A percentile compares a stretch with the other conserved stretches of the same genome.
These are phyloP conservation scores for Gorilla gorilla DNA, from an alignment of 2,113 vertebrate genomes.

Conservation along the genomic window DNA sequence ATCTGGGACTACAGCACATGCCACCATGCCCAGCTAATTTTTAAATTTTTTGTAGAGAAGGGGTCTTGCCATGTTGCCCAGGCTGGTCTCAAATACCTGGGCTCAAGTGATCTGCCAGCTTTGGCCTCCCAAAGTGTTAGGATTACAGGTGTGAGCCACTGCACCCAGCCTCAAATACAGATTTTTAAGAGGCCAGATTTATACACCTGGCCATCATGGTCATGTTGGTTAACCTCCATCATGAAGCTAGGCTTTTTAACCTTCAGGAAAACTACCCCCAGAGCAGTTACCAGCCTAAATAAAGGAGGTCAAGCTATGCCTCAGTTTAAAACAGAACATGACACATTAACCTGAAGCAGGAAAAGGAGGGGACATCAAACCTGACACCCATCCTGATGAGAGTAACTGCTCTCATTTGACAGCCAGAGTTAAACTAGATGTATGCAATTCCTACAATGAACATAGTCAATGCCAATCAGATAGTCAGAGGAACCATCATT, in stretches of 20 bases:
- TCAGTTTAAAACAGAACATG: constrained; percentile 25
- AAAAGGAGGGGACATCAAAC: background rate
- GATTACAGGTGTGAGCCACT: no score
- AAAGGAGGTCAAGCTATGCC: background rate
- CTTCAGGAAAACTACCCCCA: background rate
- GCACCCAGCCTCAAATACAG: background rate
- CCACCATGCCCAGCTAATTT: no score
- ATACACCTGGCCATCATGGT: background rate
- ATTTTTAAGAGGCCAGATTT: background rate
- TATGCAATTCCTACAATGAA: background rate
- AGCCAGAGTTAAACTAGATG: background rate
- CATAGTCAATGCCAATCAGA: background rate
- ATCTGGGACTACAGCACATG: no score
- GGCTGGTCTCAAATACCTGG: no score
- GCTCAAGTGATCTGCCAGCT: no score
- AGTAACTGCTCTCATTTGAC: background rate
- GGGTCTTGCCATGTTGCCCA: no score
- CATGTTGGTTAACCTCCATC: background rate
- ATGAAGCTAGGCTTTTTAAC: background rate
- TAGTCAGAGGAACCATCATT: background rate
- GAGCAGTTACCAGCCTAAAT: background rate
- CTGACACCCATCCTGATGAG: background rate
- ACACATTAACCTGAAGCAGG: constrained; percentile 3
- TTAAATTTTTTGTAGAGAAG: no score
- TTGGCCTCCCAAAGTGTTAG: no score